These are phyloP conservation scores for Aphelinus certus DNA, from an alignment of 1,140 invertebrate genomes.

Conservation along the genomic window DNA sequence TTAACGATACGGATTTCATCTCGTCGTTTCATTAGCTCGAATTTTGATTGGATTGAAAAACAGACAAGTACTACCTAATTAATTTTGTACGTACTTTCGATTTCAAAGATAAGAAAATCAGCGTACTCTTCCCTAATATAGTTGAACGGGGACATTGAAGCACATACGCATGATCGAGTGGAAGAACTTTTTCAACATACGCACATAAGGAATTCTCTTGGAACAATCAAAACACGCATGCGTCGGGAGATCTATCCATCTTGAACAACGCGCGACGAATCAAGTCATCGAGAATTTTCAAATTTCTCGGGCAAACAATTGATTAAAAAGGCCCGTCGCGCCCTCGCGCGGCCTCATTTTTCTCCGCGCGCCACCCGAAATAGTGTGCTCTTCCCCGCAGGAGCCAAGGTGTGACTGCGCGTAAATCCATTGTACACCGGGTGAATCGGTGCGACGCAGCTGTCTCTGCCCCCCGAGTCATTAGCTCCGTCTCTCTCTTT, in stretches of 20 bases:
- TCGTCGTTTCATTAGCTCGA: too few relatives aligned
- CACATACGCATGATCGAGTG: too few relatives aligned
- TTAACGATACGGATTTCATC: too few relatives aligned
- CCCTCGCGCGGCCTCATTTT: constrained; percentile 10
- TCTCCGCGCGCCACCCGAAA: constrained; percentile 1
- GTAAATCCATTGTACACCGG: constrained; percentile 57
- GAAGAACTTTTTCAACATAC: too few relatives aligned
- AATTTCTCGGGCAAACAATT: background rate
- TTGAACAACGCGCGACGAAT: background rate
- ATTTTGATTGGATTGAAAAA: background rate
- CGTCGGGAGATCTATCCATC: too few relatives aligned
- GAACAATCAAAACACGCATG: too few relatives aligned
- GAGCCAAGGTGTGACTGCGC: constrained; percentile 54
- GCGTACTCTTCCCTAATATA: background rate
- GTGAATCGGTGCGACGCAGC: constrained; percentile 55
- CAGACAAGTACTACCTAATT: background rate
- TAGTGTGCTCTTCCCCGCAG: background rate
- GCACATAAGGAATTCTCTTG: too few relatives aligned
- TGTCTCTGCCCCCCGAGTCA: constrained; percentile 47
- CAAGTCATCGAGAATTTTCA: background rate
- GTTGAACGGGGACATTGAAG: too few relatives aligned
- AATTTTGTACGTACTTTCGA: too few relatives aligned
- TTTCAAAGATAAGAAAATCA: background rate
- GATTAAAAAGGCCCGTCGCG: background rate
- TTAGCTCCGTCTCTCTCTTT: constrained; percentile 46